Conservation (phyloP, 2,797 vertebrate genomes). For the Eospalax fontanierii region DNA sequence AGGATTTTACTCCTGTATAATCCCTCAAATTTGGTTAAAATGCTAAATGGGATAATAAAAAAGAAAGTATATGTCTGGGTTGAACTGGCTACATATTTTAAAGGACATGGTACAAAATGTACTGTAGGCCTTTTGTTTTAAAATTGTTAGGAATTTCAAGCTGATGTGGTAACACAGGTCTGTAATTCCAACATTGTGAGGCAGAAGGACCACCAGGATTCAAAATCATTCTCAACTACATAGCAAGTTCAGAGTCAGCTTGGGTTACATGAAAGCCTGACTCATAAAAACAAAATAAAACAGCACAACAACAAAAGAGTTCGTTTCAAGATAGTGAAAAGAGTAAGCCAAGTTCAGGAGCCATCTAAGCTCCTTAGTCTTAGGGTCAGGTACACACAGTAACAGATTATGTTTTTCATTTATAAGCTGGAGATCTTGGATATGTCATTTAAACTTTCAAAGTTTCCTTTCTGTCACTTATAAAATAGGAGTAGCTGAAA, state of each 20-base stretch:
- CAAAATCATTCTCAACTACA: background rate
- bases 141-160: constrained; percentile 24
- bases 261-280: background rate
- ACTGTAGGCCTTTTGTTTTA: background rate
- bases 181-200: background rate
- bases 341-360: background rate
- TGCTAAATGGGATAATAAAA: background rate
- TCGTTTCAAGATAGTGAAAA: background rate
- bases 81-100: background rate
- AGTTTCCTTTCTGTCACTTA: constrained; percentile 23
- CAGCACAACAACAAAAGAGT: background rate
- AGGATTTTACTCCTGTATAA: background rate
- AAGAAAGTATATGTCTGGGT: background rate
- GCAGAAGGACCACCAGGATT: background rate
- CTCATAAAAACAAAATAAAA: constrained; percentile 3
- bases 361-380: background rate
- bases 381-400: background rate
- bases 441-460: constrained; percentile 35
- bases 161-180: background rate
- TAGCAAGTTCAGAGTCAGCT: background rate
- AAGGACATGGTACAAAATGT: background rate
- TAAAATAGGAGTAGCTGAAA: background rate
- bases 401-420: constrained; percentile 42
- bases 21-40: constrained; percentile 42
- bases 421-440: background rate